phyloP scores from a whole-genome alignment of 2,797 vertebrate species.

The Chelon auratus region DNA sequence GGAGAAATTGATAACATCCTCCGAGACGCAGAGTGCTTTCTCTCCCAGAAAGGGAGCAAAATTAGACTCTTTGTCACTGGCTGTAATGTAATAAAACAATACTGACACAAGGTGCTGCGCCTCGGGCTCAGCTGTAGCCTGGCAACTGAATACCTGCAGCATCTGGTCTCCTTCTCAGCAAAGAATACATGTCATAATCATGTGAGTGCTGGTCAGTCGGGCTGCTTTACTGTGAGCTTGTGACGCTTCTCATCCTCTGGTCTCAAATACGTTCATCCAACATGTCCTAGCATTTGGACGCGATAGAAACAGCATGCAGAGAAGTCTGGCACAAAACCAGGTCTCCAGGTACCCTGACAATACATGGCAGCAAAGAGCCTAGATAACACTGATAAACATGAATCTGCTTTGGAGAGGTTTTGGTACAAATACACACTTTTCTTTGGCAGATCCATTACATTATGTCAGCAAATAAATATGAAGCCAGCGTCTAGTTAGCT shows the following conservation, averaged over 20 bases:
- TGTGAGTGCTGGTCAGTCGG: conserved; percentile 42
- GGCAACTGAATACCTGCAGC: conserved; percentile 79
- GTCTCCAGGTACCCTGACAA: background rate
- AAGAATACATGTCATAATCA: conserved; percentile 76
- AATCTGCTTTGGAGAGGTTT: background rate
- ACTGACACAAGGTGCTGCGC: conserved; percentile 45
- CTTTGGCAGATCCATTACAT: background rate
- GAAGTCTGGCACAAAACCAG: background rate
- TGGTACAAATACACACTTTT: background rate
- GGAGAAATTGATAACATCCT: conserved; percentile 53
- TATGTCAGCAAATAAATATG: background rate
- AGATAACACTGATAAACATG: background rate
- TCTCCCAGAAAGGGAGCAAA: conserved; percentile 27
- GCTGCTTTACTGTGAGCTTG: conserved; percentile 3
- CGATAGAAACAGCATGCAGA: background rate
- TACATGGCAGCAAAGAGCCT: background rate
- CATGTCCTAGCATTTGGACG: background rate
- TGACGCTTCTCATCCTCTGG: conserved; percentile 3
- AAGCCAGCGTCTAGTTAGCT: too few species aligned
- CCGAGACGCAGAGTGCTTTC: conserved; percentile 40
- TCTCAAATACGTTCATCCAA: conserved; percentile 2
- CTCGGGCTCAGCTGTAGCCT: conserved; percentile 70
- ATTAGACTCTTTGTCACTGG: conserved; percentile 52
- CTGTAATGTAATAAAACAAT: conserved; percentile 73
- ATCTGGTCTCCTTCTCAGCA: conserved; percentile 77